A percentile compares a stretch with the other conserved stretches of the same genome.
Conservation (phyloP, 2,888 invertebrate species). For the Hyposoter didymator region DNA sequence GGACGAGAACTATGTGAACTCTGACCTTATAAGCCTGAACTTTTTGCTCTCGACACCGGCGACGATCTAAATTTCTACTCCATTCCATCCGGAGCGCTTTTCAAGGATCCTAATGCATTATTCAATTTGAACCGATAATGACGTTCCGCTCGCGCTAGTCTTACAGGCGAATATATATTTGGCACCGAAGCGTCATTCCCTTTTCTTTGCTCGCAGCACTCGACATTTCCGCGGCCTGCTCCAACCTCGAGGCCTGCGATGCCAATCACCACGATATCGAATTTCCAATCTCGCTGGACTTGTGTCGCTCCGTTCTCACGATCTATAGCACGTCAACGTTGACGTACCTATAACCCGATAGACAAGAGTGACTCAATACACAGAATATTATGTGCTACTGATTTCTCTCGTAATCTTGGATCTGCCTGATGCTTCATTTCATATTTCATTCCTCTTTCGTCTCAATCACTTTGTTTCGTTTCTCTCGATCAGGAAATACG, state of each 20-base stretch:
- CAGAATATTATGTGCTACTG: slow-evolving; percentile 33
- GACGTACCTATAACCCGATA: slow-evolving; percentile 27
- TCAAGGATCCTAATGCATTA: slow-evolving; percentile 63
- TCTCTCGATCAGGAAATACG: neutral
- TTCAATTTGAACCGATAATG: slow-evolving; percentile 65
- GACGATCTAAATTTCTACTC: slow-evolving; percentile 35
- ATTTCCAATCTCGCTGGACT: slow-evolving; percentile 52
- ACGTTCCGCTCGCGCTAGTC: slow-evolving; percentile 51
- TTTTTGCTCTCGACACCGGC: slow-evolving; percentile 22
- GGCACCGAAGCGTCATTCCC: slow-evolving; percentile 36
- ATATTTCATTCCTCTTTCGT: neutral
- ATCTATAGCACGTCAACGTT: slow-evolving; percentile 33
- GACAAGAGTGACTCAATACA: slow-evolving; percentile 29
- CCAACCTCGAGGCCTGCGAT: slow-evolving; percentile 33
- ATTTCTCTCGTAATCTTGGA: slow-evolving; percentile 45
- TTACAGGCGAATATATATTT: slow-evolving; percentile 55
- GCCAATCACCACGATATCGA: slow-evolving; percentile 62
- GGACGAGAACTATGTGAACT: slow-evolving; percentile 3
- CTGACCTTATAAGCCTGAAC: slow-evolving; percentile 57
- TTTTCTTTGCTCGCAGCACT: neutral
- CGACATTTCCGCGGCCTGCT: neutral
- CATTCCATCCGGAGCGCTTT: slow-evolving; percentile 41
- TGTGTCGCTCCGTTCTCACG: slow-evolving; percentile 34
- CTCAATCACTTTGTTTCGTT: neutral
- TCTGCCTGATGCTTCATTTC: neutral